Percentiles rank a stretch among this genome's conserved stretches.
Evolutionary conservation across 1,140 invertebrate genomes (phyloP).

Genomic region (Dolichoris vasculosae): DNA sequence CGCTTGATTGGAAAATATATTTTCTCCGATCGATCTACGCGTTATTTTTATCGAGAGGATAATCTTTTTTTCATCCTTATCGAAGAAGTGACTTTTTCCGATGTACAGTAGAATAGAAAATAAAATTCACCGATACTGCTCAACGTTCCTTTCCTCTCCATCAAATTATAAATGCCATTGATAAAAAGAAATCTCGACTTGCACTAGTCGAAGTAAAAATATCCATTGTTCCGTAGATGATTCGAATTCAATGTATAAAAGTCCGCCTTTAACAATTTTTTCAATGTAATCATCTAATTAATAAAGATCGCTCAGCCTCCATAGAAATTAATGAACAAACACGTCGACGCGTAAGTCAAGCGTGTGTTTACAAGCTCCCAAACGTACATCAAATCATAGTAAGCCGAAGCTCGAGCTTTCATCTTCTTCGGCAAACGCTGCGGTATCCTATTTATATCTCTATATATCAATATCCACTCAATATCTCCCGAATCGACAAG

Average conservation of each 20-base stretch:
- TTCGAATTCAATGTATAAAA: too few species aligned
- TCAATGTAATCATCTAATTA: neutral
- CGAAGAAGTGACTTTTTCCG: too few species aligned
- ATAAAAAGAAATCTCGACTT: too few species aligned
- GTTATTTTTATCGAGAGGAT: neutral
- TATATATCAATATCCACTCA: conserved; percentile 13
- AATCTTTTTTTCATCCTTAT: too few species aligned
- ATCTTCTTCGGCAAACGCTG: neutral
- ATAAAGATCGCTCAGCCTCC: neutral
- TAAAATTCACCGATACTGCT: too few species aligned
- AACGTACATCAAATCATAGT: neutral
- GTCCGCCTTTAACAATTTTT: too few species aligned
- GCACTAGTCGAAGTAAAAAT: too few species aligned
- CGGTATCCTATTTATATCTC: neutral
- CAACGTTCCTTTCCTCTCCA: too few species aligned
- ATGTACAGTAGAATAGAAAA: too few species aligned
- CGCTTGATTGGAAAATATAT: neutral
- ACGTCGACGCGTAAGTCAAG: neutral
- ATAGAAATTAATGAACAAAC: neutral
- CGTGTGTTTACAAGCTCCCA: neutral
- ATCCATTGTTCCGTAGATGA: too few species aligned
- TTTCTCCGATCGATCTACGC: neutral
- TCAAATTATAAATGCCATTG: too few species aligned
- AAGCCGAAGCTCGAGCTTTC: neutral
- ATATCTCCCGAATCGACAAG: conserved; percentile 10